Percentiles rank a stretch among this genome's conserved stretches.
Conservation (phyloP, 2,888 invertebrate genomes). For the Nemurella pictetii region DNA sequence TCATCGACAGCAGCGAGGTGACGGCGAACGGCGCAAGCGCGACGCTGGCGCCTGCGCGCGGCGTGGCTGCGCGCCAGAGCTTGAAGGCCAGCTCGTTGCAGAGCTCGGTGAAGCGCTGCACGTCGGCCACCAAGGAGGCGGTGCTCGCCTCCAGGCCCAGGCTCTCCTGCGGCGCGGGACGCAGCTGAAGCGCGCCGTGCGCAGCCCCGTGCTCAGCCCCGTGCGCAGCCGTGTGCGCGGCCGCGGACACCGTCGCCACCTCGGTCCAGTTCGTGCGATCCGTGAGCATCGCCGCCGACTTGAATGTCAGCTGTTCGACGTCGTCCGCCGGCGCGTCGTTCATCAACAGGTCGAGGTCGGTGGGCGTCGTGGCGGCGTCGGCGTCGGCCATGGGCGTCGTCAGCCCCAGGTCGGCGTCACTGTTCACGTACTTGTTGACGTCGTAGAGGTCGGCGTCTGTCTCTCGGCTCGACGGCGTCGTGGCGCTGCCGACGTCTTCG, state of each 20-base stretch:
- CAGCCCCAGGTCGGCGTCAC: neutral
- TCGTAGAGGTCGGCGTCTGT: neutral
- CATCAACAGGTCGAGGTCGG: slow-evolving; percentile 41
- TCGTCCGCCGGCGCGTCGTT: neutral
- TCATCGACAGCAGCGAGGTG: slow-evolving; percentile 86
- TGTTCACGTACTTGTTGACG: slow-evolving; percentile 23
- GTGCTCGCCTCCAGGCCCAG: slow-evolving; percentile 78
- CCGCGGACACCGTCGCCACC: neutral
- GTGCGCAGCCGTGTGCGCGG: neutral
- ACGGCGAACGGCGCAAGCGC: slow-evolving; percentile 84
- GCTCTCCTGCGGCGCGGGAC: slow-evolving; percentile 61
- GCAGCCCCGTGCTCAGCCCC: slow-evolving; percentile 42
- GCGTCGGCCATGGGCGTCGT: neutral
- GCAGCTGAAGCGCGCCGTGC: slow-evolving; percentile 53
- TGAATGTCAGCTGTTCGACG: neutral
- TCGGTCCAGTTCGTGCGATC: slow-evolving; percentile 4
- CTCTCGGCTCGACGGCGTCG: neutral
- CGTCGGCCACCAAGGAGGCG: slow-evolving; percentile 69
- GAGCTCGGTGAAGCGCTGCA: slow-evolving; percentile 74
- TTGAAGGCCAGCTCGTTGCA: slow-evolving; percentile 85
- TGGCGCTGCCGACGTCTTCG: slow-evolving; percentile 14
- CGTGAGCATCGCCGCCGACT: neutral
- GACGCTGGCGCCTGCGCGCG: slow-evolving; percentile 75
- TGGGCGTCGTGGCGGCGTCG: slow-evolving; percentile 3
- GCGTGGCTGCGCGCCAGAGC: slow-evolving; percentile 75